Conservation (phyloP, 2,113 vertebrate species). For the Megaleporinus macrocephalus region DNA sequence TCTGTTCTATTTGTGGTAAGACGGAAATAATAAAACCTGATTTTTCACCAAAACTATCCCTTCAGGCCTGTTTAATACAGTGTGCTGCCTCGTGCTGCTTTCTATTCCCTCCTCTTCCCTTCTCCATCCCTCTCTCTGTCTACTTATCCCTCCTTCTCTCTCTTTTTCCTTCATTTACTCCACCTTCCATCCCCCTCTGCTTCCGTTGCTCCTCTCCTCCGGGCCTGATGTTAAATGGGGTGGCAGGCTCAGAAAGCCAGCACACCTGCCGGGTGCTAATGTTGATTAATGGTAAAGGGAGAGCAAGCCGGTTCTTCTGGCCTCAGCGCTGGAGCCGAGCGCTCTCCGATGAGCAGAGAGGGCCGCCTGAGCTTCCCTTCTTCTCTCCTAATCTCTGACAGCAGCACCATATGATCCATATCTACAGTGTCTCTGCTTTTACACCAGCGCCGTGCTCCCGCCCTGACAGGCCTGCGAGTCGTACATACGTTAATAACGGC, state of each 20-base stretch:
- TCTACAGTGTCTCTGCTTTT: slow-evolving; percentile 22
- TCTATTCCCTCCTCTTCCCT: background rate
- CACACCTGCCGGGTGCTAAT: slow-evolving; percentile 45
- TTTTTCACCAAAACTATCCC: background rate
- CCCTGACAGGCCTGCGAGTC: slow-evolving; percentile 21
- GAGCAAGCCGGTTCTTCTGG: slow-evolving; percentile 31
- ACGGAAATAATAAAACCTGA: too few relatives aligned
- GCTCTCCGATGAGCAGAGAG: slow-evolving; percentile 34
- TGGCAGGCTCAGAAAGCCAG: slow-evolving; percentile 18
- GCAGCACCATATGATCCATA: slow-evolving; percentile 39
- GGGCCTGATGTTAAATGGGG: slow-evolving; percentile 44
- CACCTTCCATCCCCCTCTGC: background rate
- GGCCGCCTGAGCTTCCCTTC: slow-evolving; percentile 26
- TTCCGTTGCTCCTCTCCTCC: background rate
- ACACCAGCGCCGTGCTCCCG: background rate
- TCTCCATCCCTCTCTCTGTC: background rate
- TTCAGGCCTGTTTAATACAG: background rate
- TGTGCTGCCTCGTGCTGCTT: background rate
- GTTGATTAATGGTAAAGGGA: slow-evolving; percentile 55
- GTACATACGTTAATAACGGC: slow-evolving; percentile 31
- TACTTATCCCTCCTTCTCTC: slow-evolving; percentile 8
- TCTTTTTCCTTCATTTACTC: background rate
- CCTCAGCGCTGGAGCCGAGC: slow-evolving; percentile 22
- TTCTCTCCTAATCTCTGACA: slow-evolving; percentile 39
- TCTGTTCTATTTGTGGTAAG: too few relatives aligned